Conservation (phyloP, 1,140 invertebrate species). For the Ditylenchus dipsaci region DNA sequence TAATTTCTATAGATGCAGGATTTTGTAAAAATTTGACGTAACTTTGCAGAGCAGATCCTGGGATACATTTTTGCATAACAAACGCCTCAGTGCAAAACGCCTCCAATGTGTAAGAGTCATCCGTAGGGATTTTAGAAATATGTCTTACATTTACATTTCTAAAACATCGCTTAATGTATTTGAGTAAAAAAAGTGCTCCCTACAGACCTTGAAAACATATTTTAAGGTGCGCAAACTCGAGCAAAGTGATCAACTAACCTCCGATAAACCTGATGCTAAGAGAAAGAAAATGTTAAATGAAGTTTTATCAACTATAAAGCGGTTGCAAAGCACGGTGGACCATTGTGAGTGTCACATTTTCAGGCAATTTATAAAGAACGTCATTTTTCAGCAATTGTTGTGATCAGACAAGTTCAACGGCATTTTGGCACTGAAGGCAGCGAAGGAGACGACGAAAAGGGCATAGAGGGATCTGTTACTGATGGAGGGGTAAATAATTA, state of each 20-base stretch:
- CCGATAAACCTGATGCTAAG: constrained; percentile 36
- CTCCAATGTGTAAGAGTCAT: too few relatives aligned
- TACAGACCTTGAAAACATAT: too few relatives aligned
- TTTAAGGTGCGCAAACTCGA: constrained; percentile 41
- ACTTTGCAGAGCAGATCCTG: too few relatives aligned
- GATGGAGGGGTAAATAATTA: constrained; percentile 1
- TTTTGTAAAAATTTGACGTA: too few relatives aligned
- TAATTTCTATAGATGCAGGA: too few relatives aligned
- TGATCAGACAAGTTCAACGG: constrained; percentile 44
- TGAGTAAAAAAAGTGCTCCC: too few relatives aligned
- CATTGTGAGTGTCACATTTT: constrained; percentile 22
- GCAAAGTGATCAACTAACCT: constrained; percentile 10
- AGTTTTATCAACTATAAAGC: constrained; percentile 36
- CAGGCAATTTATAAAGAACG: too few relatives aligned
- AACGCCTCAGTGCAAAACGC: too few relatives aligned
- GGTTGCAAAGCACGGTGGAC: constrained; percentile 50
- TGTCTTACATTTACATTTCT: background rate
- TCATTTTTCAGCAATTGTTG: constrained; percentile 24
- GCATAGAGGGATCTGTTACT: background rate
- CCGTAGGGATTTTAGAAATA: too few relatives aligned
- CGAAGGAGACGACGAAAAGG: constrained; percentile 20
- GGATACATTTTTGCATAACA: too few relatives aligned
- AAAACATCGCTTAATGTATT: background rate
- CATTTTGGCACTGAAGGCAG: constrained; percentile 14
- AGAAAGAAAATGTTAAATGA: constrained; percentile 39